Evolutionary conservation across 2,113 vertebrate species (phyloP).

Genomic region (Benitochromis conjunctus): DNA sequence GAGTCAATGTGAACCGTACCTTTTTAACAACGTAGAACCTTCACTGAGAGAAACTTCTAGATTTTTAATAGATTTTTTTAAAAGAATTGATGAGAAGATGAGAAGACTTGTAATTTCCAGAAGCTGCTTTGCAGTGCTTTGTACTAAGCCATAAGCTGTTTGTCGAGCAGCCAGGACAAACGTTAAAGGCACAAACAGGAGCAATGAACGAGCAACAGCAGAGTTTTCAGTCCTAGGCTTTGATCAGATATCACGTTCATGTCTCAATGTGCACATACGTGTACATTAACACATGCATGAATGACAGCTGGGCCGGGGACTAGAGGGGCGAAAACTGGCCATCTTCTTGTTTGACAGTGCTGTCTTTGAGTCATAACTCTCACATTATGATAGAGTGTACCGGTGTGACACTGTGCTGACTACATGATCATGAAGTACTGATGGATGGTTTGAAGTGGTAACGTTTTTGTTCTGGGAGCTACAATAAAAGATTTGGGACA

Average conservation of each 20-base stretch:
- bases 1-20: slow-evolving; percentile 62
- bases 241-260: slow-evolving; percentile 6
- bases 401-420: background rate
- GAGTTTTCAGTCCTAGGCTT: background rate
- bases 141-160: slow-evolving; percentile 58
- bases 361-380: background rate
- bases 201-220: slow-evolving; percentile 10
- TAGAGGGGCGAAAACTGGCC: background rate
- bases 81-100: slow-evolving; percentile 3
- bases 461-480: slow-evolving; percentile 58
- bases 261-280: background rate
- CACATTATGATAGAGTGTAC: slow-evolving; percentile 17
- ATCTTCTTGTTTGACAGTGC: background rate
- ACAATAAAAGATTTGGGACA: slow-evolving; percentile 74
- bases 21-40: slow-evolving; percentile 44
- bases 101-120: background rate
- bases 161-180: background rate
- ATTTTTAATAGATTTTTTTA: slow-evolving; percentile 58
- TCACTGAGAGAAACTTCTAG: slow-evolving; percentile 46
- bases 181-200: background rate
- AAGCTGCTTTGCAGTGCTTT: slow-evolving; percentile 17
- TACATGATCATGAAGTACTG: slow-evolving; percentile 66
- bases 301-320: background rate
- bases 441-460: slow-evolving; percentile 25
- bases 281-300: too few species aligned